Conservation (phyloP, 2,113 vertebrate species). For the Paracyprichromis sp. region DNA sequence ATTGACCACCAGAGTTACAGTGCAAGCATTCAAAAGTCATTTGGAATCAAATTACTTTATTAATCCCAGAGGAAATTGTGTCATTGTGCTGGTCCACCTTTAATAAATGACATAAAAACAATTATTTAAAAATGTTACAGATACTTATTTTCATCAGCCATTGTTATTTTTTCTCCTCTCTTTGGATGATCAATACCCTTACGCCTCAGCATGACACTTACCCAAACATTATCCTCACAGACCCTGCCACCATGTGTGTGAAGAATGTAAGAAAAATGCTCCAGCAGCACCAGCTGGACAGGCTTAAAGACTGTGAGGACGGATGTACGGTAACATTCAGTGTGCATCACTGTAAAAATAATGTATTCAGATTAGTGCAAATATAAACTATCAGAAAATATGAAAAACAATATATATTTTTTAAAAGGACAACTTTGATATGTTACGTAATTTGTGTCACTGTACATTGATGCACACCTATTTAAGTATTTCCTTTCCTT, state of each 20-base stretch:
- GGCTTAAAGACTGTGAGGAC: neutral
- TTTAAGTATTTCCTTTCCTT: neutral
- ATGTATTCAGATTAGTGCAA: neutral
- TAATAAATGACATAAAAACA: neutral
- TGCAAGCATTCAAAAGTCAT: neutral
- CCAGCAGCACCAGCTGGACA: neutral
- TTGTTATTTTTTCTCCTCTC: neutral
- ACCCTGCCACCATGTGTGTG: constrained; percentile 59
- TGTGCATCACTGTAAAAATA: neutral
- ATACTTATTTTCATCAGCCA: neutral
- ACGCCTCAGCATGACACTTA: neutral
- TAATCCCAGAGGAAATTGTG: neutral
- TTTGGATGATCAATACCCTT: neutral
- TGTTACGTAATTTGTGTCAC: neutral
- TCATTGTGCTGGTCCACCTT: neutral
- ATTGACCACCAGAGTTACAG: neutral
- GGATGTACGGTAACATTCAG: neutral
- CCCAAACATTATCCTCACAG: constrained; percentile 3
- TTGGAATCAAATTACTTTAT: neutral
- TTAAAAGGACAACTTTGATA: neutral
- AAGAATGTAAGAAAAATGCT: constrained; percentile 58
- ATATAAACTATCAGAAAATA: neutral
- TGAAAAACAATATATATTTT: neutral
- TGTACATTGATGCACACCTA: neutral
- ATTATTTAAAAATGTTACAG: neutral